Base-by-base conservation (phyloP, 2,888 invertebrate species). In the Eilema depressum region DNA sequence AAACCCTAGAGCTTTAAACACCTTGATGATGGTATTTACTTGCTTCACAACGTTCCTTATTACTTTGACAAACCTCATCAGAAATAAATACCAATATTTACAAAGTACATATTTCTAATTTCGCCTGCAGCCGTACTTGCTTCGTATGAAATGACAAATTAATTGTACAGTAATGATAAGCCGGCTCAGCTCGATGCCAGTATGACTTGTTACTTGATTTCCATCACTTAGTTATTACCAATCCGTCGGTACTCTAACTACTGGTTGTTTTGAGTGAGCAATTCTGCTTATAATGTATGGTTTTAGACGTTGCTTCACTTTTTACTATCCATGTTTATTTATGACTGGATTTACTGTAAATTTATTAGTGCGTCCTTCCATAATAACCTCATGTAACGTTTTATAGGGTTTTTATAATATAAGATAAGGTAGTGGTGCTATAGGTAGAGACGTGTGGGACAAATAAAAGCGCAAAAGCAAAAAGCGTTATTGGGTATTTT, bases 141-240 rank as follows among this genome's bases (percentile, higher is more conserved):
- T 86, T 86, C 85, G 85, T 83, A 76, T 69, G 79, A 83, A 85
- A 87, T 85, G 89, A 91, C 91, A 89, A 89, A 91, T 92, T 93
- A 92, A 93, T 92, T 88, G 89, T 84, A 83, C 82, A 75, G 76
- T 92, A 92, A 93, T 93, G 90, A 93, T 88, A 91, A 88, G 90
- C 77, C 89, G 88, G 89, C 85, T 75, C 66, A 71, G 67, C 66
- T 71, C 75, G 84, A 76, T 76, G 78, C 78, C 73, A 73, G 72
- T 71, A 77, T 72, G 64, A 80, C 83, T 81, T 81, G 83, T 84
- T 84, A 83, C 76, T 82, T 73, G 82, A 81, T 86, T 84, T 83
- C 81, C 83, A 86, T 87, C 78, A 81, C 70, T 73, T 71, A 73
- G 74, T 82, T 83, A 85, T 88, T 85, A 83, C 82, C 76, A 83